Evolutionary conservation across 2,888 invertebrate species (phyloP), one percentile per base, ranked within the genome.

Genomic region (Rhagonycha fulva): DNA sequence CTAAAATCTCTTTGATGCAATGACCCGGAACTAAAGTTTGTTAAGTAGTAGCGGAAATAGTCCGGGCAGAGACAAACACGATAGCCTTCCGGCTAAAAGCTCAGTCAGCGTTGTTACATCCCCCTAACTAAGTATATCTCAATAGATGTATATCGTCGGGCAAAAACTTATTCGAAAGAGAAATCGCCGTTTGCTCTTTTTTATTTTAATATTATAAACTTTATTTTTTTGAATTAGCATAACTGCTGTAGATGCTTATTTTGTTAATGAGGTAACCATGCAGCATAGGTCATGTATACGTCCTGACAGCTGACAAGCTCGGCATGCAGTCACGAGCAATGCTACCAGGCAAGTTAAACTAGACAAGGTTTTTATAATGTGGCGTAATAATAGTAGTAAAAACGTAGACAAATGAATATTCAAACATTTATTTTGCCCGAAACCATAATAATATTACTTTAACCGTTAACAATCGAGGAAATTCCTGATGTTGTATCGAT

Each of bases 11-110:
- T 77, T 69, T 68, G 72, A 82, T 72, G 81, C 82, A 82, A 83
- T 83, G 83, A 83, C 82, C 81, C 82, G 82, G 83, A 83, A 83
- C 81, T 79, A 77, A 79, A 80, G 81, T 82, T 82, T 81, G 82
- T 81, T 81, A 83, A 84, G 82, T 82, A 82, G 80, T 74, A 80
- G 82, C 83, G 84, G 84, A 84, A 85, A 83, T 81, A 79, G 83
- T 80, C 81, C 82, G 79, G 81, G 80, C 80, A 77, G 82, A 81
- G 83, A 84, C 83, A 83, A 84, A 83, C 83, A 82, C 82, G 77
- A 74, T 74, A 79, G 78, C 79, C 82, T 83, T 84, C 84, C 84
- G 84, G 82, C 62, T 66, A 71, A 78, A 75, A 79, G 84, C 84
- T 74, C 79, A 77, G 80, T 80, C 81, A 82, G 82, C 82, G 77